Conservation (phyloP, 1,140 invertebrate species). For the Cherax destructor region DNA sequence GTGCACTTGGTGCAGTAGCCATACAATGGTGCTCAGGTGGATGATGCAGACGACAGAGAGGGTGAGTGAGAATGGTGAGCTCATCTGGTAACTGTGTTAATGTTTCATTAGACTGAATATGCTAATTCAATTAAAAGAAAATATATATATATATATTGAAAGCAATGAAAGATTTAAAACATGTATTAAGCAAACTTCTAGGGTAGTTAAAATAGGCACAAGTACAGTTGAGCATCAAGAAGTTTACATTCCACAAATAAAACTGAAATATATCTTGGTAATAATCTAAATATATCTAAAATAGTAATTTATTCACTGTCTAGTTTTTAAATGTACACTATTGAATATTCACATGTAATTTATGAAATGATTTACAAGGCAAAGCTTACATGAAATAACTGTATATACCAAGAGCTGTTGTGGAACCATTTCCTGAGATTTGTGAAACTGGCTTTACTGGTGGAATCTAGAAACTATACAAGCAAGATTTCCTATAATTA, state of each 20-base stretch:
- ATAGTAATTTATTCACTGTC: neutral
- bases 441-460: neutral
- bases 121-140: neutral
- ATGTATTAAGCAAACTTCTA: neutral
- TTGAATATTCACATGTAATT: too few species aligned
- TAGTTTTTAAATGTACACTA: neutral
- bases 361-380: too few species aligned
- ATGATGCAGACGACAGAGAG: neutral
- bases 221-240: constrained; percentile 9
- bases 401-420: neutral
- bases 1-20: neutral
- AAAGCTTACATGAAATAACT: neutral
- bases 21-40: neutral
- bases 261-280: neutral
- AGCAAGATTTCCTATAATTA: neutral
- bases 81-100: neutral
- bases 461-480: neutral
- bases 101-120: too few species aligned
- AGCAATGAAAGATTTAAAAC: neutral
- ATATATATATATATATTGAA: neutral
- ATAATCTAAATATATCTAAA: neutral
- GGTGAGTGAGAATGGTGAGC: neutral
- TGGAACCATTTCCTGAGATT: neutral
- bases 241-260: neutral
- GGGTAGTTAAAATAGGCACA: neutral